Percentiles rank a stretch among this genome's conserved stretches.
These are phyloP conservation scores for Rhinella marina DNA, from an alignment of 2,797 vertebrate species.

Conservation along the genomic window DNA sequence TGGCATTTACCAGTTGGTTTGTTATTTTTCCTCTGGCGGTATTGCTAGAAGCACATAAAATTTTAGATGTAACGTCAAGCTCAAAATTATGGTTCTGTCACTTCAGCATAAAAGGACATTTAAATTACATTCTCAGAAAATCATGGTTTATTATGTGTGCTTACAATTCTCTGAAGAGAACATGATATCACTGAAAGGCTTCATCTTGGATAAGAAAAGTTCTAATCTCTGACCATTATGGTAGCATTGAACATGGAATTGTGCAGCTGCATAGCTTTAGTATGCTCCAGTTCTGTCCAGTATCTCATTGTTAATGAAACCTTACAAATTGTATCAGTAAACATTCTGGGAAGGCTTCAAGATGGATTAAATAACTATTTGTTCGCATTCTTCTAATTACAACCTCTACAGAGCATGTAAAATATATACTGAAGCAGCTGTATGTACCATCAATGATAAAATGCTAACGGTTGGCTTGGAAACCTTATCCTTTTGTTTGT, in stretches of 20 bases:
- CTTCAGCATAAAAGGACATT: conserved; percentile 58
- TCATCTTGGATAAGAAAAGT: conserved; percentile 27
- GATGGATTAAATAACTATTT: conserved; percentile 53
- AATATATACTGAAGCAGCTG: conserved; percentile 54
- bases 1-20: conserved; percentile 61
- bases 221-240: conserved; percentile 53
- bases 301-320: conserved; percentile 45
- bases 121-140: conserved; percentile 63
- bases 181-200: conserved; percentile 47
- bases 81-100: conserved; percentile 59
- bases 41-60: conserved; percentile 45
- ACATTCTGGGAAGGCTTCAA: conserved; percentile 35
- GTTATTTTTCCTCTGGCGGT: conserved; percentile 50
- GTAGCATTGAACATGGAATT: background rate
- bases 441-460: conserved; percentile 53
- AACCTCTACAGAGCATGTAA: conserved; percentile 42
- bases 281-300: conserved; percentile 42
- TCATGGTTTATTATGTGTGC: conserved; percentile 55
- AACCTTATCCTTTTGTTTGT: conserved; percentile 53
- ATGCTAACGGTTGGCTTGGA: conserved; percentile 55
- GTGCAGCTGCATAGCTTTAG: conserved; percentile 50
- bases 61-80: conserved; percentile 57
- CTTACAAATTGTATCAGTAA: conserved; percentile 43
- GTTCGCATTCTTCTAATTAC: conserved; percentile 54
- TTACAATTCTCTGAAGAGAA: conserved; percentile 55